Conservation (phyloP, 2,797 vertebrate species). For the Schizopygopsis pylzovi region DNA sequence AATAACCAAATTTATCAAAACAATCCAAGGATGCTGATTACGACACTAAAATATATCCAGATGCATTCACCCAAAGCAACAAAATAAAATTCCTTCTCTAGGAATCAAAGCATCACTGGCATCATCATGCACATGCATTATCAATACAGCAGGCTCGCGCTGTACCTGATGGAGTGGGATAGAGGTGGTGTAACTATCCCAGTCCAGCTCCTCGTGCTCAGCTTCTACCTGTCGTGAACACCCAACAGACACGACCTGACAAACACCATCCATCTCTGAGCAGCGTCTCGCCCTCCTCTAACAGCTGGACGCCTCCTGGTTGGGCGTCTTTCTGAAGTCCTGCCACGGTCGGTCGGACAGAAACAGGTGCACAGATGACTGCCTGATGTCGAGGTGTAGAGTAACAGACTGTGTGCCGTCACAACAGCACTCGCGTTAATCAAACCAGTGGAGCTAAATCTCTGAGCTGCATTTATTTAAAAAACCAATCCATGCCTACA, state of each 20-base stretch:
- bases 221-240: conserved; percentile 65
- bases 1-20: background rate
- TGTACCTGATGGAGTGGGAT: conserved; percentile 74
- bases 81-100: background rate
- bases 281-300: background rate
- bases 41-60: background rate
- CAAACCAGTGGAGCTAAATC: background rate
- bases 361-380: background rate
- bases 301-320: conserved; percentile 15
- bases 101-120: background rate
- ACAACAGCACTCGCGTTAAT: background rate
- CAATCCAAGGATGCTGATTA: background rate
- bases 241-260: conserved; percentile 63
- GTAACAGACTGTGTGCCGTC: background rate
- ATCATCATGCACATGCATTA: conserved; percentile 24
- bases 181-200: conserved; percentile 79
- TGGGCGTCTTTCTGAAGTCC: background rate
- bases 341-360: background rate
- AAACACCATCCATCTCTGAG: conserved; percentile 25
- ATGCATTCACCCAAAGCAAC: background rate
- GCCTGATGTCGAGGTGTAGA: conserved; percentile 35
- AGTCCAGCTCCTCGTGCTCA: conserved; percentile 80
- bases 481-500: conserved; percentile 1
- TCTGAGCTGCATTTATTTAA: conserved; percentile 32
- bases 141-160: conserved; percentile 18